A percentile compares a stretch with the other conserved stretches of the same genome.
Conservation (phyloP, 2,797 vertebrate species). For the Alcedo atthis region DNA sequence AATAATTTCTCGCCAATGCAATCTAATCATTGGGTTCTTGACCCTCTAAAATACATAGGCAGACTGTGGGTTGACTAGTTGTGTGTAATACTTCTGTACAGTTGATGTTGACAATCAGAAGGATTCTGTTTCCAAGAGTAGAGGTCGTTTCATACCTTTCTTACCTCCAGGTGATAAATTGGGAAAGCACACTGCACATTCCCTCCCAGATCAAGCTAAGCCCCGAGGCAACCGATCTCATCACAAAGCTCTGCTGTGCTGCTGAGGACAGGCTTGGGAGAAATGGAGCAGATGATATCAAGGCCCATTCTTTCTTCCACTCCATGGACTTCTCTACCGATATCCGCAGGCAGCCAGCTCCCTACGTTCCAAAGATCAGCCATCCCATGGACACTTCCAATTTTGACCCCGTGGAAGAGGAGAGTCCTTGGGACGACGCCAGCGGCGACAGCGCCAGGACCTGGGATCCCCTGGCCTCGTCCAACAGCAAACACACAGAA, state of each 20-base stretch:
- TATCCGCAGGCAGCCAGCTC: slow-evolving; percentile 92
- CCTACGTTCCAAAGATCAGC: slow-evolving; percentile 94
- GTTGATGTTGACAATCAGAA: neutral
- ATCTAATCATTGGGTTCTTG: neutral
- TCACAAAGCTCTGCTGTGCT: slow-evolving; percentile 92
- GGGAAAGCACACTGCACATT: slow-evolving; percentile 97
- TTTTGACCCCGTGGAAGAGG: slow-evolving; percentile 97
- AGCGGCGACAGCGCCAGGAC: slow-evolving; percentile 90
- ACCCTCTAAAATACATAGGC: neutral
- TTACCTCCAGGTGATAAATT: slow-evolving; percentile 92
- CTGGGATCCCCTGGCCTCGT: slow-evolving; percentile 87
- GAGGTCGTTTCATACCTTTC: neutral
- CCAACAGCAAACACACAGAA: slow-evolving; percentile 91
- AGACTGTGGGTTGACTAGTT: neutral
- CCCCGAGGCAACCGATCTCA: slow-evolving; percentile 92
- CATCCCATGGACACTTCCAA: slow-evolving; percentile 99
- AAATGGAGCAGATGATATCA: slow-evolving; percentile 93
- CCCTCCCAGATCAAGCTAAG: slow-evolving; percentile 94
- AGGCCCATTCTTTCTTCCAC: slow-evolving; percentile 92
- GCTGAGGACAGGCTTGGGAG: slow-evolving; percentile 92
- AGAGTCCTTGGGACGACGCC: slow-evolving; percentile 87
- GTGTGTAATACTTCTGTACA: neutral
- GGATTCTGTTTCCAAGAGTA: neutral
- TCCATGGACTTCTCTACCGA: slow-evolving; percentile 92
- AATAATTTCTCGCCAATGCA: neutral